phyloP scores from a whole-genome alignment of 2,797 vertebrate species.

The Rhinella marina region DNA sequence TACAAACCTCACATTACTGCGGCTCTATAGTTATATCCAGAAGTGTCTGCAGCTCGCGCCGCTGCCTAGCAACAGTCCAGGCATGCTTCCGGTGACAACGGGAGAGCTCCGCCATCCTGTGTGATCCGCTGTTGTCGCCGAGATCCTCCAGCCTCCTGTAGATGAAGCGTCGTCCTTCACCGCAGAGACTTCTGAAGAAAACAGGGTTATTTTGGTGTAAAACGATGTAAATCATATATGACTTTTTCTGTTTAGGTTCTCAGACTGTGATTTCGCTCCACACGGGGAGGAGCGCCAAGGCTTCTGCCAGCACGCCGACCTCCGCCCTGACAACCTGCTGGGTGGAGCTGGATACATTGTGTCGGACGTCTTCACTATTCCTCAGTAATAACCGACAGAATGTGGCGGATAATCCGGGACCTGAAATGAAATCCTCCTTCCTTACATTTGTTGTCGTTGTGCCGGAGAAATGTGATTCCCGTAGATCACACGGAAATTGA shows the following conservation, averaged over 20 bases:
- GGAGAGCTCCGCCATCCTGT: background rate
- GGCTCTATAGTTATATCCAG: background rate
- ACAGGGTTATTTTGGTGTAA: too few relatives aligned
- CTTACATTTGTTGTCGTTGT: background rate
- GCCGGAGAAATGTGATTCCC: too few relatives aligned
- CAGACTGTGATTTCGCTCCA: constrained; percentile 1
- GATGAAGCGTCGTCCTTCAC: background rate
- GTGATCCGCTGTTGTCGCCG: too few relatives aligned
- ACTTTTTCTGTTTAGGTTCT: background rate
- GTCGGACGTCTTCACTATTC: background rate
- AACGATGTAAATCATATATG: background rate
- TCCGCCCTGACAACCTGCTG: background rate
- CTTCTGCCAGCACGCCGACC: background rate
- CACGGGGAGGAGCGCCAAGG: background rate
- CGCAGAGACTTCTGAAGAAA: background rate
- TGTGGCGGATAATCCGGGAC: background rate
- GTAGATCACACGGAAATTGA: too few relatives aligned
- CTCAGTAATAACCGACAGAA: background rate
- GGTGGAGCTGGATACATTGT: background rate
- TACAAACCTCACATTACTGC: background rate
- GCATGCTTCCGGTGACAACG: too few relatives aligned
- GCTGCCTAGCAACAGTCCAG: too few relatives aligned
- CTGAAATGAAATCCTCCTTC: background rate
- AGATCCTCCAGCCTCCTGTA: background rate
- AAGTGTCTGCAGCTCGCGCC: background rate